phyloP scores from a whole-genome alignment of 2,888 invertebrate genomes.

The Petrophora chlorosata region DNA sequence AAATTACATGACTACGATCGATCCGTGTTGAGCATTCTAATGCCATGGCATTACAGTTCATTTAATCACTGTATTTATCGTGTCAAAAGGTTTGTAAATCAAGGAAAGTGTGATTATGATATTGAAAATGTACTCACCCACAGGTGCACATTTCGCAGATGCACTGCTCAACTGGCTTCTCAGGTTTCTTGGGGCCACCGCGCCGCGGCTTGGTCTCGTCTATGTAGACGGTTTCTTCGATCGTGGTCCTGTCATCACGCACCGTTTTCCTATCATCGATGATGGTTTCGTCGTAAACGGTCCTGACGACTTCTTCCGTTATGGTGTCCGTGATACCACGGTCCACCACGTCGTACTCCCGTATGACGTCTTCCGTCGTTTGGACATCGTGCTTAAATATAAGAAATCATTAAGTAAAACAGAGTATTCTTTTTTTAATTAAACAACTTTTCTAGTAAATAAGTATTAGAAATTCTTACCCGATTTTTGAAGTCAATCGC shows the following conservation, averaged over 20 bases:
- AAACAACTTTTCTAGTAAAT: too few relatives aligned
- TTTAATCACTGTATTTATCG: constrained; percentile 16
- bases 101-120: constrained; percentile 4
- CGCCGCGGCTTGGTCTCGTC: constrained; percentile 69
- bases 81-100: constrained; percentile 30
- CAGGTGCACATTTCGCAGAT: constrained; percentile 96
- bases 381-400: constrained; percentile 76
- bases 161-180: constrained; percentile 87
- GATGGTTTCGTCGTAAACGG: constrained; percentile 75
- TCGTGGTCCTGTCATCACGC: constrained; percentile 72
- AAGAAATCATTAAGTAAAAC: constrained; percentile 22
- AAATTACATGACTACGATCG: constrained; percentile 29
- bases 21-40: constrained; percentile 18
- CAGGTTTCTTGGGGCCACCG: constrained; percentile 74
- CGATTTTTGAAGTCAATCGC: constrained; percentile 79
- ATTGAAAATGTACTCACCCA: constrained; percentile 86
- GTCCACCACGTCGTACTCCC: constrained; percentile 79
- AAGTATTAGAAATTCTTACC: constrained; percentile 69
- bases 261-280: constrained; percentile 74
- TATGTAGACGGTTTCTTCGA: constrained; percentile 63
- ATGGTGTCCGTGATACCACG: constrained; percentile 77
- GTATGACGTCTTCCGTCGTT: constrained; percentile 75
- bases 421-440: too few relatives aligned
- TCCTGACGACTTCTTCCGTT: constrained; percentile 72
- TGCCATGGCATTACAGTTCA: constrained; percentile 14